phyloP scores from a whole-genome alignment of 2,888 invertebrate genomes.

The Brenthis daphne region DNA sequence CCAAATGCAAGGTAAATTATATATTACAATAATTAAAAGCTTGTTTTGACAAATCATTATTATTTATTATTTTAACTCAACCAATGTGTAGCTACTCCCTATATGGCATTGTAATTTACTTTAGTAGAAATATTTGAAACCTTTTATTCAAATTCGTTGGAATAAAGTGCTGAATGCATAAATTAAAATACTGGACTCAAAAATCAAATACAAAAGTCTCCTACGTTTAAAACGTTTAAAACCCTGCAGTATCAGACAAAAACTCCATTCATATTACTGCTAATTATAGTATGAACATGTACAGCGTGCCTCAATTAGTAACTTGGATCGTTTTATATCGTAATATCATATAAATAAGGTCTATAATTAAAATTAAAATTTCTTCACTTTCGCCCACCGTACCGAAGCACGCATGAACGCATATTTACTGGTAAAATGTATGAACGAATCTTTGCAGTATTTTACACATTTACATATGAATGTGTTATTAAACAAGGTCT shows the following conservation, averaged over 20 bases:
- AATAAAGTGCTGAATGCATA: conserved; percentile 22
- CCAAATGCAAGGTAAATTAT: conserved; percentile 52
- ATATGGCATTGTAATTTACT: conserved; percentile 9
- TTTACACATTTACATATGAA: conserved; percentile 79
- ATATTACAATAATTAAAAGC: conserved; percentile 15
- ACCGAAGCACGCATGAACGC: conserved; percentile 73
- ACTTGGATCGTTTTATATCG: not conserved
- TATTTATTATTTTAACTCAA: not conserved
- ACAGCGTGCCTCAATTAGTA: conserved; percentile 2
- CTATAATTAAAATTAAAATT: conserved; percentile 8
- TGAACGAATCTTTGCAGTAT: conserved; percentile 74
- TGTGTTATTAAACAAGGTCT: conserved; percentile 71
- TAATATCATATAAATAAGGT: conserved; percentile 13
- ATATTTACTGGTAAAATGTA: conserved; percentile 66
- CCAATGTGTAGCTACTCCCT: not conserved
- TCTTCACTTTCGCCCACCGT: conserved; percentile 20
- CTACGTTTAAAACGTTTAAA: conserved; percentile 44
- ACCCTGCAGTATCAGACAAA: conserved; percentile 55
- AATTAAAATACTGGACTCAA: conserved; percentile 27
- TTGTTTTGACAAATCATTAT: not conserved
- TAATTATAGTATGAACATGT: conserved; percentile 74
- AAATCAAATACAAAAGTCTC: conserved; percentile 36
- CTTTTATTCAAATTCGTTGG: conserved; percentile 15
- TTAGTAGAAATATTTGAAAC: not conserved
- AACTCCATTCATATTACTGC: conserved; percentile 67